Evolutionary conservation across 2,888 invertebrate genomes (phyloP), one percentile per base, ranked within the genome.

Genomic region (Megastigmus dorsalis): DNA sequence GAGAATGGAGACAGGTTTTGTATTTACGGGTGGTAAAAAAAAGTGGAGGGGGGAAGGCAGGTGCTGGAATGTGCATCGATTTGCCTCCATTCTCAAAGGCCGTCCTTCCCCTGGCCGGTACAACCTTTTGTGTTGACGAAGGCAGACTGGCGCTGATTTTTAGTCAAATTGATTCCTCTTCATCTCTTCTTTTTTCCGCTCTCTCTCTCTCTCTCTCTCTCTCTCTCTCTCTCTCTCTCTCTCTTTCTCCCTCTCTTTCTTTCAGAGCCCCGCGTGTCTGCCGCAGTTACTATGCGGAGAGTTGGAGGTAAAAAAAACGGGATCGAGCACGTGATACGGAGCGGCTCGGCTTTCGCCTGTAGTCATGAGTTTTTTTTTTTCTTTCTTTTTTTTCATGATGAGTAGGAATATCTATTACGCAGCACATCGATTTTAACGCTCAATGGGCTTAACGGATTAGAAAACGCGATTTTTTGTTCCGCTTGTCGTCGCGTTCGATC

Each of bases 21-120:
- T 63, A 38, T 36, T 38, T 52, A n/a, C 15, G 41, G 43, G 33
- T 30, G 45, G 36, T 3, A 30, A 13, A 38, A 54, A n/a, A n/a
- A n/a, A n/a, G n/a, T n/a, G 38, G 43, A 20, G 33, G 36, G 33
- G 33, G 33, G 33, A n/a, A n/a, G 33, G 36, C 65, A 69, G 57
- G 73, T 65, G 72, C 69, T 65, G 60, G 66, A 76, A 66, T 69
- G 65, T 48, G 65, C 65, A 65, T 65, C 65, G 65, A 65, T 63
- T 62, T 59, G 54, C 43, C 38, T 66, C 30, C 18, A 15, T 41
- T 59, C 57, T 30, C n/a, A 67, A 36, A 54, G 23, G 60, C 45
- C 67, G 23, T 36, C 45, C 23, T 48, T n/a, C 26, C 52, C 4
- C 15, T 43, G 0, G 7, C 48, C 38, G 33, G 26, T 26, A 33